A percentile compares a stretch with the other conserved stretches of the same genome.
Conservation (phyloP, 2,888 invertebrate genomes). For the Nycteola revayana region DNA sequence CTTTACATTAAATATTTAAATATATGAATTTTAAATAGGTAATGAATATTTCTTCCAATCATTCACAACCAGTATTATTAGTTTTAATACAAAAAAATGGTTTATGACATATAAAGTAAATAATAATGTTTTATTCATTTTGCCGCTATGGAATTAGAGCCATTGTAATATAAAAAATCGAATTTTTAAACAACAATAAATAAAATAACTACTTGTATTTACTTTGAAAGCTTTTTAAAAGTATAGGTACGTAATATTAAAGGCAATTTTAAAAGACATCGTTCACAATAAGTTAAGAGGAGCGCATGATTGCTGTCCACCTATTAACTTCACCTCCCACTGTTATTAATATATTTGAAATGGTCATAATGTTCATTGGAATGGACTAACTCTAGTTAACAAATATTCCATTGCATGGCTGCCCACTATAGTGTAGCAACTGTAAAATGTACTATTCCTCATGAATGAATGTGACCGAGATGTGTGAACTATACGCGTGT, state of each 20-base stretch:
- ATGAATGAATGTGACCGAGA: conserved; percentile 71
- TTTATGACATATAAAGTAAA: no score
- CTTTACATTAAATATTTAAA: no score
- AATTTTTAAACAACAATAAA: no score
- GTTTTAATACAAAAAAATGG: no score
- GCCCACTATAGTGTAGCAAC: conserved; percentile 58
- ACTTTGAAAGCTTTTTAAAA: conserved; percentile 12
- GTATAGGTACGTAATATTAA: conserved; percentile 10
- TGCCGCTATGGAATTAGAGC: no score
- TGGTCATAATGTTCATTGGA: conserved; percentile 39
- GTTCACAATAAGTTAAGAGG: conserved; percentile 18
- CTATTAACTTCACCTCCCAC: conserved; percentile 36
- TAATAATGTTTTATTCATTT: no score
- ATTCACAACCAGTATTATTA: no score
- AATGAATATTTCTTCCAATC: no score
- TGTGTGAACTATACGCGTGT: conserved; percentile 53
- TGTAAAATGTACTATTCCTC: conserved; percentile 64
- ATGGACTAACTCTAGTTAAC: conserved; percentile 42
- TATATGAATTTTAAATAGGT: no score
- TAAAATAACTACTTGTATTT: conserved; percentile 2
- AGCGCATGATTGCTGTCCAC: conserved; percentile 15
- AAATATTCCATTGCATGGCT: conserved; percentile 45
- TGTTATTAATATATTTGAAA: conserved; percentile 43
- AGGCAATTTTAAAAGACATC: conserved; percentile 20
- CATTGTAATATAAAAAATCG: no score